Percentiles rank a stretch among this genome's conserved stretches.
phyloP scores from a whole-genome alignment of 1,140 invertebrate genomes.

The Globodera ellingtonae region DNA sequence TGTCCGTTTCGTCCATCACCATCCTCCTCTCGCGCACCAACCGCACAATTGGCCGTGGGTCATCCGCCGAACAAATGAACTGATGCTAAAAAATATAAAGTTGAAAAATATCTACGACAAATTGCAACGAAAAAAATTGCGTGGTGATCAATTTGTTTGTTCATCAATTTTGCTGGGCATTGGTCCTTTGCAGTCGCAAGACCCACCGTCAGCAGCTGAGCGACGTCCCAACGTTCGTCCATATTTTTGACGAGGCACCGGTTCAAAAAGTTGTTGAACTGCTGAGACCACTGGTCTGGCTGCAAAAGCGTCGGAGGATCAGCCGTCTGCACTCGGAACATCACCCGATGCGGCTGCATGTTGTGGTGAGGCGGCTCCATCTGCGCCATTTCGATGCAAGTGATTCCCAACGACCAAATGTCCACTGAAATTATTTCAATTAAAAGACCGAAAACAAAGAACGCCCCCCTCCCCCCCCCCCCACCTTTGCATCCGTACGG shows the following conservation, averaged over 20 bases:
- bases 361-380: constrained; percentile 99
- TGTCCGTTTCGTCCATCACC: too few relatives aligned
- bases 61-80: constrained; percentile 50
- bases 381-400: constrained; percentile 98
- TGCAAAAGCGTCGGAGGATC: constrained; percentile 90
- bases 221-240: constrained; percentile 71
- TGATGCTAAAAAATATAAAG: constrained; percentile 44
- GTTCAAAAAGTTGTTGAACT: constrained; percentile 91
- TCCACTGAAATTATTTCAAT: constrained; percentile 75
- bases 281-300: constrained; percentile 72
- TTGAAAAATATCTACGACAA: too few relatives aligned
- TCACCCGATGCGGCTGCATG: constrained; percentile 93
- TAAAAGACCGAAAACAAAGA: background rate
- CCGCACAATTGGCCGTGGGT: constrained; percentile 49
- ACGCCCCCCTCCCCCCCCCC: constrained; percentile 69
- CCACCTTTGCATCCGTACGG: constrained; percentile 83
- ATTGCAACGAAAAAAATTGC: too few relatives aligned
- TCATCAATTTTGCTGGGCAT: too few relatives aligned
- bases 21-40: constrained; percentile 55
- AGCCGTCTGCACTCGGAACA: constrained; percentile 94
- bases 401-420: constrained; percentile 96
- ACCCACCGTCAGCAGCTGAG: constrained; percentile 49
- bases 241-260: constrained; percentile 92
- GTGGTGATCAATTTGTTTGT: too few relatives aligned
- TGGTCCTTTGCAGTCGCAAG: too few relatives aligned